Base-by-base conservation (phyloP, 2,113 vertebrate species). In the Lonchura striata region DNA sequence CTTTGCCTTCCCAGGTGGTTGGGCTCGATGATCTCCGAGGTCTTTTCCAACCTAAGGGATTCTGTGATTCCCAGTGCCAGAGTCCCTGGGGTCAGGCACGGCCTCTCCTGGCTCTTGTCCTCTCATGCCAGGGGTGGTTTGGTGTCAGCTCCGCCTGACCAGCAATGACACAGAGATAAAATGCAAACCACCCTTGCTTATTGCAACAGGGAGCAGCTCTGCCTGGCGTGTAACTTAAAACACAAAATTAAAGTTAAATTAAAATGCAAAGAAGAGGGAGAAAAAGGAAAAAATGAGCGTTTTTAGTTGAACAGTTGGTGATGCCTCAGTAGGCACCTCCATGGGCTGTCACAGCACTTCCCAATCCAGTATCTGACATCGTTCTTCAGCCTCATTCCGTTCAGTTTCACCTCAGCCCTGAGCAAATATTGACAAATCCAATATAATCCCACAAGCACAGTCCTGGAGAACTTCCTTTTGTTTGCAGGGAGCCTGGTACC, bases 371-470 rank as follows among this genome's bases (percentile, higher is more conserved):
- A 54, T 1, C 65, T 50, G 81, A 63, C 41, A 21, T 23, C 5
- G 27, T 70, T 91, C 94, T 60, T 61, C 49, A 74, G 64, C 39
- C 60, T 88, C 44, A 6, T 54, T 90, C 37, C 16, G 50, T 80
- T 90, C 91, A 35, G 37, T 79, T 80, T 69, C 82, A 83, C 79
- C 90, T 93, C 85, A 72, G 10, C 74, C 47, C 71, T 59, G 86
- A 79, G 56, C 64, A 95, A 90, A 95, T 66, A 59, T 80, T 94
- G 86, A 54, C 59, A 61, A 19, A 74, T 44, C 50, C 41, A 35
- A 17, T 7, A 3, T n/a, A 72, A 80, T 50, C 82, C 68, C 18
- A 24, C 1, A 0, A 9, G 31, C 31, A 24, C 35, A 9, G 41
- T 21, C 23, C n/a, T 9, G 3, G 23, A 82, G 63, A 56, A 27